Conservation (phyloP, 2,888 invertebrate species). For the Leptinotarsa rubiginosa region DNA sequence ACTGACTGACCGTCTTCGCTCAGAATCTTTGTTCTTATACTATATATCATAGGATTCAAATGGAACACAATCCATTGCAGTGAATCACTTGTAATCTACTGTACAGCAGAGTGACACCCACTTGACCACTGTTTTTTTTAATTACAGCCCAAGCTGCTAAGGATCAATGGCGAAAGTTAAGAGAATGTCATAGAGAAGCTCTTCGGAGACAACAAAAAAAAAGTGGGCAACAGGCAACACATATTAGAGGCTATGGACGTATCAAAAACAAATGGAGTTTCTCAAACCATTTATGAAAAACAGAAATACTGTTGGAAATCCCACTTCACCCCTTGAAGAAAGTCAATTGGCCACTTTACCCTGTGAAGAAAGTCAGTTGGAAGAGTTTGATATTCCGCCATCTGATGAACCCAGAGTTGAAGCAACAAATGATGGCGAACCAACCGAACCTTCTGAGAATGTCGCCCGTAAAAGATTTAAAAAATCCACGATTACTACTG, state of each 20-base stretch:
- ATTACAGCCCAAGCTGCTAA: conserved; percentile 2
- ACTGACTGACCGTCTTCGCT: too few species aligned
- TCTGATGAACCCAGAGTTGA: conserved; percentile 22
- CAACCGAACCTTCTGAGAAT: conserved; percentile 16
- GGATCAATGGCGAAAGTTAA: conserved; percentile 11
- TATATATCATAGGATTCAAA: too few species aligned
- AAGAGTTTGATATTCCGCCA: not conserved
- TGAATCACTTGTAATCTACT: too few species aligned
- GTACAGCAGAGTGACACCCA: too few species aligned
- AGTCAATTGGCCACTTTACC: conserved; percentile 22
- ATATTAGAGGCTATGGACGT: conserved; percentile 29
- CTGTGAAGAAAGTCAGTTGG: conserved; percentile 18
- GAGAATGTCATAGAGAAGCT: conserved; percentile 27
- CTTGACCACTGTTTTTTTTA: conserved; percentile 5
- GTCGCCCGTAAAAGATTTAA: conserved; percentile 7
- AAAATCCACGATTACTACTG: conserved; percentile 20
- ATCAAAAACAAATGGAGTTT: conserved; percentile 30
- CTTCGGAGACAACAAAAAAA: conserved; percentile 30
- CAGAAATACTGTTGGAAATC: conserved; percentile 24
- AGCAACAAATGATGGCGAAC: conserved; percentile 17
- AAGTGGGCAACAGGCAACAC: conserved; percentile 28
- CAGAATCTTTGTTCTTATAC: too few species aligned
- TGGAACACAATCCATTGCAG: too few species aligned
- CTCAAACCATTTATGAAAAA: conserved; percentile 28
- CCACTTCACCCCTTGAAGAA: conserved; percentile 16